A percentile compares a stretch with the other conserved stretches of the same genome.
Conservation (phyloP, 2,113 vertebrate species). For the Lathamus discolor region DNA sequence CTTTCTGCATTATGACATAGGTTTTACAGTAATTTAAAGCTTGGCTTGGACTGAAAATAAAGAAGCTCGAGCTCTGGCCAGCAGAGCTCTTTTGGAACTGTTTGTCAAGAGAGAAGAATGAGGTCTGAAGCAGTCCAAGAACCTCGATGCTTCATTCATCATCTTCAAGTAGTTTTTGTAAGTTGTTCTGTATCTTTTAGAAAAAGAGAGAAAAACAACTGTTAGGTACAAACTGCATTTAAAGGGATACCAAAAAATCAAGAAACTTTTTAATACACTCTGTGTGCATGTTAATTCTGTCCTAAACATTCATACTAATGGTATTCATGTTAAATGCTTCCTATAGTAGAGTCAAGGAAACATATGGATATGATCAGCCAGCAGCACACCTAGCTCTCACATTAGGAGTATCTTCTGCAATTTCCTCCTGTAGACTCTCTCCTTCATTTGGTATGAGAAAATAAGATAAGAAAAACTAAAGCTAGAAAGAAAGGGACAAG, state of each 20-base stretch:
- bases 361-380: not conserved
- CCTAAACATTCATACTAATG: not conserved
- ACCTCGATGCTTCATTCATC: conserved; percentile 56
- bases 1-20: conserved; percentile 24
- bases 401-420: not conserved
- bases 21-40: conserved; percentile 11
- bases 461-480: not conserved
- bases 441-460: not conserved
- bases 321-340: not conserved
- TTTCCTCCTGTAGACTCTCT: not conserved
- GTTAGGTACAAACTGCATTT: not conserved
- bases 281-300: not conserved
- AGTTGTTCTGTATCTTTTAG: conserved; percentile 90
- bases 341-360: not conserved
- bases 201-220: conserved; percentile 24
- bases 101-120: conserved; percentile 18
- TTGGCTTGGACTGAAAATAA: not conserved
- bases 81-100: conserved; percentile 66
- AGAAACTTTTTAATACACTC: not conserved
- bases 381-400: not conserved
- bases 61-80: conserved; percentile 62
- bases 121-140: conserved; percentile 44
- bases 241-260: not conserved
- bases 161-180: conserved; percentile 87
- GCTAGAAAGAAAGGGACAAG: not conserved